A percentile compares a stretch with the other conserved stretches of the same genome.
Evolutionary conservation across 1,140 invertebrate genomes (phyloP).

Genomic region (Drosophila kohkoa): DNA sequence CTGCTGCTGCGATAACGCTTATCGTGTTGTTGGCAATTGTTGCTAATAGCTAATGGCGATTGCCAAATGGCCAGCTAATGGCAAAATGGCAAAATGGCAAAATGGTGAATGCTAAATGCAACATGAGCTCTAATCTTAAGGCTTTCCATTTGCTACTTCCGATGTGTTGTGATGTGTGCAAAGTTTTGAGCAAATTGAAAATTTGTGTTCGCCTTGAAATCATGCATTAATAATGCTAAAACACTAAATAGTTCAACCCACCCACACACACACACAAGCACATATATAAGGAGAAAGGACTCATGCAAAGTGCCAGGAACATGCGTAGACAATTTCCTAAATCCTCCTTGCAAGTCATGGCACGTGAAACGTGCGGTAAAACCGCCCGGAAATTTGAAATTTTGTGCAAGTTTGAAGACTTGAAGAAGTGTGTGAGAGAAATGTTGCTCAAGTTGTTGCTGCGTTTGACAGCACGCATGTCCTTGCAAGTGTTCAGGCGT

Average conservation of each 20-base stretch:
- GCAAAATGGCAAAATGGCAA: constrained; percentile 17
- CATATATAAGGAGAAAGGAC: constrained; percentile 18
- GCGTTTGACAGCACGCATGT: constrained; percentile 74
- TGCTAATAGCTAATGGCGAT: constrained; percentile 29
- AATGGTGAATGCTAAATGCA: constrained; percentile 19
- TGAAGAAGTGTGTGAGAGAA: not conserved
- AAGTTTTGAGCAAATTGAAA: constrained; percentile 69
- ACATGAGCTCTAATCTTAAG: constrained; percentile 40
- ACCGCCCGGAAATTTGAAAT: constrained; percentile 78
- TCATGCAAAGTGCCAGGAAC: constrained; percentile 72
- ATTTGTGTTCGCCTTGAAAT: constrained; percentile 70
- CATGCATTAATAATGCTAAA: constrained; percentile 77
- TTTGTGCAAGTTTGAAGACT: constrained; percentile 57
- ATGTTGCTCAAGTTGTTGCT: constrained; percentile 14
- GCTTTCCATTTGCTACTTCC: not conserved
- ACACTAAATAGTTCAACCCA: constrained; percentile 64
- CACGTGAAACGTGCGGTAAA: constrained; percentile 24
- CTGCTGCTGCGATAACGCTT: constrained; percentile 41
- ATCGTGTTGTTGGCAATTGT: constrained; percentile 37
- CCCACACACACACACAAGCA: constrained; percentile 20
- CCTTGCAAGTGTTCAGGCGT: constrained; percentile 74
- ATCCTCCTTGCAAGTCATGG: constrained; percentile 39
- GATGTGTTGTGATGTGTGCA: constrained; percentile 8
- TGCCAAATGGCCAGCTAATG: constrained; percentile 15
- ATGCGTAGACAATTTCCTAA: constrained; percentile 81